phyloP scores from a whole-genome alignment of 2,797 vertebrate species.

The Iguana delicatissima region DNA sequence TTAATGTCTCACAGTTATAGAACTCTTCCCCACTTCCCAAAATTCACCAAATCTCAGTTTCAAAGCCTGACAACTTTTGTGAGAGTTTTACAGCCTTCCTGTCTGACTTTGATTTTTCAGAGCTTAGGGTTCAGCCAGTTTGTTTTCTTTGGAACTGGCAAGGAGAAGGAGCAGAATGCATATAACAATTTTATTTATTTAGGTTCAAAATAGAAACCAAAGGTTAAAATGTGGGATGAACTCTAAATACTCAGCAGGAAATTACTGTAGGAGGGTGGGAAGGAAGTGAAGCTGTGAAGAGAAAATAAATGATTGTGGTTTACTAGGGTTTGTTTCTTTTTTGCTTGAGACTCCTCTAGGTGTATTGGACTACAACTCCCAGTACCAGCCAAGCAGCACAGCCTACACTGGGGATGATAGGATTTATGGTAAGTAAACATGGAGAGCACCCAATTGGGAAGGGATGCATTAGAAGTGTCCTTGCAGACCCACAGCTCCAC shows the following conservation, averaged over 20 bases:
- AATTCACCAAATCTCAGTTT: background rate
- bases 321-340: background rate
- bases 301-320: background rate
- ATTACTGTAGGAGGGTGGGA: background rate
- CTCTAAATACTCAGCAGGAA: background rate
- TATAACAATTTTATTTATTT: background rate
- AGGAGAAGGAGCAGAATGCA: too few relatives aligned
- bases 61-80: background rate
- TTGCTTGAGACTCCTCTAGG: background rate
- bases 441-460: background rate
- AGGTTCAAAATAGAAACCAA: background rate
- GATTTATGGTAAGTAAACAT: background rate
- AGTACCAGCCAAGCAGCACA: background rate
- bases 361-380: background rate
- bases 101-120: background rate
- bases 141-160: background rate
- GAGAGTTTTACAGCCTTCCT: background rate
- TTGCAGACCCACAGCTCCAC: background rate
- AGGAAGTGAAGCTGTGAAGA: background rate
- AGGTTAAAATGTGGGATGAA: background rate
- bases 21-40: background rate
- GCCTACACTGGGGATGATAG: background rate
- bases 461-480: background rate
- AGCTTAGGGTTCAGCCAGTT: background rate
- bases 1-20: too few relatives aligned